Conservation (phyloP, 1,140 invertebrate genomes). For the Daktulosphaira vitifoliae region DNA sequence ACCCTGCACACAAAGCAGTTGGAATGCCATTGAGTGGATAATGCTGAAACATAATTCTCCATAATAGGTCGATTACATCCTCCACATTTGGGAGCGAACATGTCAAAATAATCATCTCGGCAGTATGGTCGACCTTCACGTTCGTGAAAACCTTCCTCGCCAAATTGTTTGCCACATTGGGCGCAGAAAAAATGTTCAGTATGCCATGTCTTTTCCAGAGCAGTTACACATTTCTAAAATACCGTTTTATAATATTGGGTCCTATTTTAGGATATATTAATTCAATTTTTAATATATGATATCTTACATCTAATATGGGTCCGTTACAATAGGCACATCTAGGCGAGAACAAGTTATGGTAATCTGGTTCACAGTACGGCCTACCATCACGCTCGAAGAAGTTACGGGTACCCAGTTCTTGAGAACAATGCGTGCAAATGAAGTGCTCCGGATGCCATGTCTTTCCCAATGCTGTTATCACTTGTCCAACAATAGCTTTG, state of each 20-base stretch:
- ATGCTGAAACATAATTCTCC: slow-evolving; percentile 97
- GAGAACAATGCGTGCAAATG: slow-evolving; percentile 90
- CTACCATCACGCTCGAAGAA: slow-evolving; percentile 96
- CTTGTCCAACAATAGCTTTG: slow-evolving; percentile 96
- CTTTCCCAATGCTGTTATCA: slow-evolving; percentile 91
- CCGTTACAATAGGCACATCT: slow-evolving; percentile 97
- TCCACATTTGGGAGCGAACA: slow-evolving; percentile 98
- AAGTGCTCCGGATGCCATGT: slow-evolving; percentile 99
- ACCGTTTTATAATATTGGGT: no score
- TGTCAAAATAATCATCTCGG: slow-evolving; percentile 90
- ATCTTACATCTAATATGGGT: slow-evolving; percentile 88
- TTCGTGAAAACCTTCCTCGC: slow-evolving; percentile 93
- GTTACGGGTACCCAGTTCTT: slow-evolving; percentile 92
- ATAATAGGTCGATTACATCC: slow-evolving; percentile 94
- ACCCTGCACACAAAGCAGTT: slow-evolving; percentile 99
- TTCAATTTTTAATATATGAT: slow-evolving; percentile 5
- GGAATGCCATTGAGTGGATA: slow-evolving; percentile 97
- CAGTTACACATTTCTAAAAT: slow-evolving; percentile 95
- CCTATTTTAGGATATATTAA: slow-evolving; percentile 33
- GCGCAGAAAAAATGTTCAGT: slow-evolving; percentile 99
- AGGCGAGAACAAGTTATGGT: slow-evolving; percentile 96
- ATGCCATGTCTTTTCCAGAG: slow-evolving; percentile 97
- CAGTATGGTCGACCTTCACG: slow-evolving; percentile 91
- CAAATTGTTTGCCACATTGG: slow-evolving; percentile 93
- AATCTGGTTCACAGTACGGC: slow-evolving; percentile 97